Evolutionary conservation across 2,797 vertebrate species (phyloP), one percentile per base, ranked within the genome.

Genomic region (Melanogrammus aeglefinus): DNA sequence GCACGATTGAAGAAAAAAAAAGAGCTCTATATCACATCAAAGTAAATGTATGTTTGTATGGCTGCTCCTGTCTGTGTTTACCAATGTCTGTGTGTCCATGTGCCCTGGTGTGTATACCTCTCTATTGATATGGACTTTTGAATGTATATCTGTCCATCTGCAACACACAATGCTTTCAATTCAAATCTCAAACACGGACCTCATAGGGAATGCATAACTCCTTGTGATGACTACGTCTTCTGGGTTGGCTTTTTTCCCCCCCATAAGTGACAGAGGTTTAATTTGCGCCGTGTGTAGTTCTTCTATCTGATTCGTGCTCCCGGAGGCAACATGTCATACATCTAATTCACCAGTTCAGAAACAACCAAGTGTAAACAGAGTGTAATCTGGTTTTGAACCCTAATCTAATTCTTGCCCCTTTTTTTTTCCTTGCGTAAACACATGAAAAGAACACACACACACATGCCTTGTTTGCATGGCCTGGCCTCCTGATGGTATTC

Each of bases 161-260:
- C 24, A 69, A 69, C 63, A 69, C 9, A 12, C 24, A 12, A 18
- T 18, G n/a, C 57, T 63, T 63, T 63, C 1, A 63, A 63, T 18
- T 57, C 21, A 63, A 63, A 63, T 63, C 21, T 24, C 21, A 63
- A 9, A 16, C 63, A 21, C 18, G 57, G 24, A 69, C n/a, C 63
- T 27, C 63, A 69, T 12, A 69, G 24, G 63, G 27, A 69, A 69
- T 12, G 63, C 24, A 27, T 27, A 69, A 27, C 24, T 69, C n/a
- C 63, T 69, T n/a, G 7, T n/a, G 63, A 69, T 27, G 63, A 69
- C 63, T 27, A 69, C 63, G 63, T 69, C 75, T 18, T 81, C 70
- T 89, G 89, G 86, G 78, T 80, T 82, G 80, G n/a, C 81, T 91
- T 88, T 86, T 51, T 85, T n/a, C n/a, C 87, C 83, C 38, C 51